These are phyloP conservation scores for Actinopyga echinites DNA, from an alignment of 53 echinoderm and acorn worm species.

Conservation along the genomic window DNA sequence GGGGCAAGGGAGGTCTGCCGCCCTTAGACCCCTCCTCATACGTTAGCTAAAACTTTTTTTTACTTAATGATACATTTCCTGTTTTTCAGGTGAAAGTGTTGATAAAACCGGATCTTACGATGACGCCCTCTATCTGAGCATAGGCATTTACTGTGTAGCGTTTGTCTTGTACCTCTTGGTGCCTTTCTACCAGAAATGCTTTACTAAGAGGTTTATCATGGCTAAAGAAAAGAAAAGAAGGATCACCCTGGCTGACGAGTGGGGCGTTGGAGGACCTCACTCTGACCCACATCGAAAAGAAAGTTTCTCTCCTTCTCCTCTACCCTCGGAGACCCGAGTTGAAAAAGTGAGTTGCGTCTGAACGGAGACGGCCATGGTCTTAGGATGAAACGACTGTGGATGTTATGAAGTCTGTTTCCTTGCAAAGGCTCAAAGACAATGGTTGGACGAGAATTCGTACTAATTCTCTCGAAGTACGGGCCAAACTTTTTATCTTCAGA, in stretches of 20 bases:
- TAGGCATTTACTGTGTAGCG: constrained; percentile 66
- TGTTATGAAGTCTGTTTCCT: no score
- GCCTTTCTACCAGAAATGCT: constrained; percentile 76
- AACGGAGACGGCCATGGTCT: neutral
- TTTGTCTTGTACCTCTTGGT: constrained; percentile 60
- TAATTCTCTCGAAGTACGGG: no score
- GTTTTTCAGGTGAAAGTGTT: constrained; percentile 88
- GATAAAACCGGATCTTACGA: constrained; percentile 81
- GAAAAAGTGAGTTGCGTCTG: constrained; percentile 21
- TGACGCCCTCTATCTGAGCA: constrained; percentile 76
- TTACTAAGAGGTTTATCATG: constrained; percentile 83
- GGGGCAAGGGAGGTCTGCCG: no score
- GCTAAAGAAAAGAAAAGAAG: constrained; percentile 38
- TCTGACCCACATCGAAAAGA: neutral
- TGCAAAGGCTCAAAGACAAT: no score
- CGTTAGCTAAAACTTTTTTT: no score
- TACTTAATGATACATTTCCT: neutral
- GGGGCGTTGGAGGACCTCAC: constrained; percentile 38
- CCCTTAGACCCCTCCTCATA: no score
- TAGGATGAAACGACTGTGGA: no score
- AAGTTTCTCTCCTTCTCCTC: constrained; percentile 23
- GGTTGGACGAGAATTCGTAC: no score
- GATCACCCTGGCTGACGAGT: constrained; percentile 46
- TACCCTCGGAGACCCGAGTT: neutral
- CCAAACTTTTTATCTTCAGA: no score